These are phyloP conservation scores for Gallinago nigripennis DNA, from an alignment of 2,797 vertebrate genomes.

Conservation along the genomic window DNA sequence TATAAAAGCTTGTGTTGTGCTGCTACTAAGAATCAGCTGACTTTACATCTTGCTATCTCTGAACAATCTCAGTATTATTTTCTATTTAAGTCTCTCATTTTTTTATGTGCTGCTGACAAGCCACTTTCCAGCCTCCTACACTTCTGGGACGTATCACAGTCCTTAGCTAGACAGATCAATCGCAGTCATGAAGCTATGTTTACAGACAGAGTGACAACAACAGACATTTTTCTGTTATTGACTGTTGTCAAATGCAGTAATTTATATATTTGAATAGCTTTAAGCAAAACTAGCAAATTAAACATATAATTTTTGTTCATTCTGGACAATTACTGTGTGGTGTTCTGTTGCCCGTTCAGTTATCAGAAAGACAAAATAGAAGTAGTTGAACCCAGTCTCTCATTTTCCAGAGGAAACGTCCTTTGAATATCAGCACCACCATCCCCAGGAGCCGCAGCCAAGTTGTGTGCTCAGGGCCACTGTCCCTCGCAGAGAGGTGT, in stretches of 20 bases:
- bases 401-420: neutral
- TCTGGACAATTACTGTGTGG: neutral
- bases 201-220: neutral
- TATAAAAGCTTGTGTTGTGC: neutral
- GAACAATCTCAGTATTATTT: slow-evolving; percentile 13
- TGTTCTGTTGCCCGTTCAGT: neutral
- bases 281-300: neutral
- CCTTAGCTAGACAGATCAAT: neutral
- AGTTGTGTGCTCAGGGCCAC: neutral
- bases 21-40: slow-evolving; percentile 4
- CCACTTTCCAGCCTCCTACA: neutral
- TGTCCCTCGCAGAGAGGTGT: neutral
- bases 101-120: neutral
- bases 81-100: neutral
- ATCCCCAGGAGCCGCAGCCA: neutral
- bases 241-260: neutral
- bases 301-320: neutral
- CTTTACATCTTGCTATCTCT: neutral
- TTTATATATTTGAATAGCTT: neutral
- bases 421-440: neutral
- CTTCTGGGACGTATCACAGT: neutral
- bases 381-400: neutral
- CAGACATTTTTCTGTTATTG: neutral
- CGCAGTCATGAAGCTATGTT: neutral
- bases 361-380: neutral